Evolutionary conservation across 2,888 invertebrate species (phyloP), one percentile per base, ranked within the genome.

Genomic region (Mycalesis mineus): DNA sequence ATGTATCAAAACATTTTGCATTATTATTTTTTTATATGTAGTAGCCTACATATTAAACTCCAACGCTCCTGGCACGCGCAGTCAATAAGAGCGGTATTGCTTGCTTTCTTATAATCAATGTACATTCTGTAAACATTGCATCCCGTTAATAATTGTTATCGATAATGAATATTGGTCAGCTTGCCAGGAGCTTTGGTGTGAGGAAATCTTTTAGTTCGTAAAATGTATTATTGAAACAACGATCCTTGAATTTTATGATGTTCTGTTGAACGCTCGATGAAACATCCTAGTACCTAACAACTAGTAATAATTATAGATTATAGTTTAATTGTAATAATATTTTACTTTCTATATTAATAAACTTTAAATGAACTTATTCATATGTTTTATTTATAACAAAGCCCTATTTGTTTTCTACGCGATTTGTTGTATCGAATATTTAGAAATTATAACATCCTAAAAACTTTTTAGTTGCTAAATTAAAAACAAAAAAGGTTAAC

Each of bases 331-430:
- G 14, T 9, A 1, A 29, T 11, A 15, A 11, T 14, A 15, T 9
- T 15, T 33, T 39, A 31, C 33, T 33, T 41, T 51, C 41, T 41
- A 51, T 31, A 41, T 51, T 51, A 51, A 51, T 51, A 51, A 51
- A 51, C 28, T 29, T 41, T 29, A 15, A 47, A 29, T 51, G n/a
- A 39, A 51, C 22, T 14, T 14, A 28, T 29, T n/a, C 11, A 29
- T 28, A 40, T 51, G 51, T 51, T 51, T 51, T 41, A 50, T 50
- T 50, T 50, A 22, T 22, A 22, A n/a, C n/a, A n/a, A 4, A 22
- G 3, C 22, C 22, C 22, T 22, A 22, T n/a, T n/a, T n/a, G n/a
- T n/a, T n/a, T n/a, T n/a, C n/a, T n/a, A n/a, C n/a, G n/a, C n/a
- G n/a, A n/a, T n/a, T n/a, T n/a, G n/a, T n/a, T n/a, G n/a, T n/a